phyloP scores from a whole-genome alignment of 2,888 invertebrate genomes.

The Eupithecia abbreviata region DNA sequence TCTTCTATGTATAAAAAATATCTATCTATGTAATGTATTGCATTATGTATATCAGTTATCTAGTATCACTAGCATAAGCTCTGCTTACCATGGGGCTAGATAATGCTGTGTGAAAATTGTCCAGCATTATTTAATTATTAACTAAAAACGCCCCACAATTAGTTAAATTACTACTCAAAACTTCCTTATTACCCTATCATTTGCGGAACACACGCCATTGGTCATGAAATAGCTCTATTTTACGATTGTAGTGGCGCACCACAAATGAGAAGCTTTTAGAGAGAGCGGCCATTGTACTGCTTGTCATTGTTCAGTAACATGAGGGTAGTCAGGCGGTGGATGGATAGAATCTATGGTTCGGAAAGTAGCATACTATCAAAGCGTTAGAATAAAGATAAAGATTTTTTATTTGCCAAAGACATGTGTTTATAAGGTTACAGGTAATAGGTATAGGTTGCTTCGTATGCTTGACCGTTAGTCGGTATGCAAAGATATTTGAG shows the following conservation, averaged over 20 bases:
- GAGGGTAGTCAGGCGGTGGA: neutral
- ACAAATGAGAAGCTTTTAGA: constrained; percentile 26
- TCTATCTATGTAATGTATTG: too few species aligned
- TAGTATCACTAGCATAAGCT: too few species aligned
- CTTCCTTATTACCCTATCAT: neutral
- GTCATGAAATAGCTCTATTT: constrained; percentile 16
- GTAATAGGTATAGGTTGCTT: too few species aligned
- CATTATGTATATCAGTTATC: too few species aligned
- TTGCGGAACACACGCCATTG: neutral
- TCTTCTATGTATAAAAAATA: too few species aligned
- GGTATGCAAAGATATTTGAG: too few species aligned
- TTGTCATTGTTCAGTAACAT: constrained; percentile 1
- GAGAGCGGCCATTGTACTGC: constrained; percentile 13
- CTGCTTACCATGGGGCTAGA: too few species aligned
- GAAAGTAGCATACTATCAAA: neutral
- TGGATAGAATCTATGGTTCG: neutral
- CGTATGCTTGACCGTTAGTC: too few species aligned
- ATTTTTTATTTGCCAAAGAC: too few species aligned
- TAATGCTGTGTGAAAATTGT: too few species aligned
- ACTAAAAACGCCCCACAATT: neutral
- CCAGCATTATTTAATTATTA: too few species aligned
- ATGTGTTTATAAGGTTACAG: too few species aligned
- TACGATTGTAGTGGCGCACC: constrained; percentile 20
- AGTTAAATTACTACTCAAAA: neutral
- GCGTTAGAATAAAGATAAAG: neutral